Base-by-base conservation (phyloP, 53 echinoderm and acorn worm species). In the Holothuria scabra region DNA sequence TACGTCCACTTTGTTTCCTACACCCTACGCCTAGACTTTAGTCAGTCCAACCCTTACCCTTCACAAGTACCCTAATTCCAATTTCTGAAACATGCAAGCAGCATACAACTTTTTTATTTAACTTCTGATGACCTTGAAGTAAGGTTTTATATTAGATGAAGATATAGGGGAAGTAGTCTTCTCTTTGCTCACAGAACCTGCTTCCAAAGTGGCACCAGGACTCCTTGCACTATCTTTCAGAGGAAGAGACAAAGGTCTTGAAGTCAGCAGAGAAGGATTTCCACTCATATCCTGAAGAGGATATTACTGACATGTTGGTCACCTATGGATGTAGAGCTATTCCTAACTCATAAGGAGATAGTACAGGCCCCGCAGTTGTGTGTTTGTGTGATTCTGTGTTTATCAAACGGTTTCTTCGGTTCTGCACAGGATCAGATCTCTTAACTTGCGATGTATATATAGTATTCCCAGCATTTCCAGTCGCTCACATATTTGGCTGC, bases 401-500 rank as follows among this genome's bases (percentile, higher is more conserved):
- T 37, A 12, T 65, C 1, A 48, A 30, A 25, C 79, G 19, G 56
- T 86, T 86, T 66, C 21, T 86, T 48, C 21, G 86, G 64, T 28
- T 88, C 60, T 65, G 33, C 48, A 83, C 71, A 71, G 83, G 83
- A 60, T 56, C 87, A 66, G 62, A 82, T 46, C 74, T 82, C 16
- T 58, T 87, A 74, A 31, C 60, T 3, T 68, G 75, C 32, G 24
- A 24, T 59, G 63, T 46, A 38, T 83, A 74, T n/a, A n/a, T n/a
- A n/a, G n/a, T n/a, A n/a, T n/a, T n/a, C n/a, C n/a, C n/a, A n/a
- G 56, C 85, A 68, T 37, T 80, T 7, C 89, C 89, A 68, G 62
- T 89, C 19, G 67, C 89, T 37, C 89, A 89, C 68, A 89, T 80
- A 23, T 89, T 79, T 85, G 80, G 79, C 5, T 84, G 58, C 65